Conservation (phyloP, 1,140 invertebrate genomes). For the Battus philenor region DNA sequence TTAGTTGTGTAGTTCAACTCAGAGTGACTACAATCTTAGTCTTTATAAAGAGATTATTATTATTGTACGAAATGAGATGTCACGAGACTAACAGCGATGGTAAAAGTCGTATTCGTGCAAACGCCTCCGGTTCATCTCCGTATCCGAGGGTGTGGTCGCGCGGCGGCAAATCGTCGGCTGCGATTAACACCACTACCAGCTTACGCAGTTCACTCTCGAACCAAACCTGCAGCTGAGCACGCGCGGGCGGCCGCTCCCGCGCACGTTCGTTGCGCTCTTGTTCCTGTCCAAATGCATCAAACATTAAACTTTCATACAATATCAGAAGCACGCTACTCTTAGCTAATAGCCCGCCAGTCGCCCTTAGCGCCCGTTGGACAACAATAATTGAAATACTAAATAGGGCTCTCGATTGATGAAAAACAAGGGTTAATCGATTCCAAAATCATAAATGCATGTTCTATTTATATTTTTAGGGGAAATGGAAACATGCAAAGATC, state of each 20-base stretch:
- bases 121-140: constrained; percentile 86
- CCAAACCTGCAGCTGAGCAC: constrained; percentile 91
- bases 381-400: too few species aligned
- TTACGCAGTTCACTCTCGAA: constrained; percentile 89
- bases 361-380: too few species aligned
- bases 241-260: constrained; percentile 83
- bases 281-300: constrained; percentile 40
- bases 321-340: too few species aligned
- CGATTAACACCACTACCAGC: constrained; percentile 88
- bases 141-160: constrained; percentile 85
- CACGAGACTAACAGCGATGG: constrained; percentile 87
- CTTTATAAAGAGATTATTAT: too few species aligned
- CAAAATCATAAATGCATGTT: too few species aligned
- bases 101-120: constrained; percentile 86
- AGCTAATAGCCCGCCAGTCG: too few species aligned
- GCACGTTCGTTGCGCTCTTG: constrained; percentile 80
- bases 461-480: too few species aligned
- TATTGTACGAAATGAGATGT: too few species aligned
- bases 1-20: too few species aligned
- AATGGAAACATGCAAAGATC: constrained; percentile 67
- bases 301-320: neutral
- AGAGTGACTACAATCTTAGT: too few species aligned
- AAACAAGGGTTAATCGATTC: too few species aligned
- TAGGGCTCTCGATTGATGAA: too few species aligned
- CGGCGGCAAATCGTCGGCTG: constrained; percentile 86